phyloP scores from a whole-genome alignment of 2,888 invertebrate species.

The Halictus ligatus region DNA sequence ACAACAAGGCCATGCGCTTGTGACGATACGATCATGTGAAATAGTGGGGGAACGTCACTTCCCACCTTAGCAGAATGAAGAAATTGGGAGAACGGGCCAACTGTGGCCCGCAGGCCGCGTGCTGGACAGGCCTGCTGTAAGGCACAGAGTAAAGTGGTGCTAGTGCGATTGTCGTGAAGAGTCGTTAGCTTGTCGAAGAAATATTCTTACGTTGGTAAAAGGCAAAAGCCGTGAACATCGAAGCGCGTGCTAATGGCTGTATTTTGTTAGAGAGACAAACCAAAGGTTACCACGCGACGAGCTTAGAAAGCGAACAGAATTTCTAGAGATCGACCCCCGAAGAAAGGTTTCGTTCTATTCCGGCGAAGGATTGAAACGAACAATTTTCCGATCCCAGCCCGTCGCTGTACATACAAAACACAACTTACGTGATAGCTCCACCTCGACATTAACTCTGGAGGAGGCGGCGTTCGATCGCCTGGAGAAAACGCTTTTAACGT shows the following conservation, averaged over 20 bases:
- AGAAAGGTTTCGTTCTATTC: neutral
- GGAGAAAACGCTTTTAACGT: constrained; percentile 96
- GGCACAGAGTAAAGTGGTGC: constrained; percentile 30
- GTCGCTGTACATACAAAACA: constrained; percentile 74
- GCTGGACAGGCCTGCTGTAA: neutral
- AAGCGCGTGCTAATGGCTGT: constrained; percentile 55
- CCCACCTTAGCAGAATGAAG: no score
- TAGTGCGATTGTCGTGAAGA: constrained; percentile 35
- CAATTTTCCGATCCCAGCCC: constrained; percentile 33
- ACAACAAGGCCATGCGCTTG: no score
- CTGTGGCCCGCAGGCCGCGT: no score
- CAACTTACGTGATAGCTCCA: constrained; percentile 97
- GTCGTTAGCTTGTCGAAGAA: constrained; percentile 9
- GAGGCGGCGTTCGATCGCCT: constrained; percentile 89
- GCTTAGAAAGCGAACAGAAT: constrained; percentile 26
- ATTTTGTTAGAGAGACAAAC: constrained; percentile 10
- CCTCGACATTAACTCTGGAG: constrained; percentile 92
- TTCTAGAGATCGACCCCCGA: constrained; percentile 11
- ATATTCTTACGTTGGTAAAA: neutral
- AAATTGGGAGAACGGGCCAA: no score
- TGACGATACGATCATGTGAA: no score
- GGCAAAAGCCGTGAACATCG: constrained; percentile 51
- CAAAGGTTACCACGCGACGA: constrained; percentile 33
- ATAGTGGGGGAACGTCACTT: no score
- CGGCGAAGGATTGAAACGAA: neutral